Conservation (phyloP, 2,113 vertebrate genomes). For the Mus pahari region DNA sequence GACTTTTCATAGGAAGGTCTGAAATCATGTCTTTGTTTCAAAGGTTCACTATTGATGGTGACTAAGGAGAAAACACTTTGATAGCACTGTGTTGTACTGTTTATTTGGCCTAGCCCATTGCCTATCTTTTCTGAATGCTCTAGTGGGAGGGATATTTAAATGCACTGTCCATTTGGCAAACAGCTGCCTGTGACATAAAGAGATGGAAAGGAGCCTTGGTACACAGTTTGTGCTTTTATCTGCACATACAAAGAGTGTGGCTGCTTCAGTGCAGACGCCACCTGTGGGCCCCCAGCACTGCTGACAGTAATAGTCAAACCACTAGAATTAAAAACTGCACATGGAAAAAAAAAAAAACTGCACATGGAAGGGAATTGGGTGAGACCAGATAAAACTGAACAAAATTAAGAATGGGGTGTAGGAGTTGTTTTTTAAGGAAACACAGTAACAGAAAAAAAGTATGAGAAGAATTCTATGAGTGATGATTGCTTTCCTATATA, state of each 20-base stretch:
- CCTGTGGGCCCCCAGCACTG: slow-evolving; percentile 62
- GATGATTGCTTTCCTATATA: slow-evolving; percentile 6
- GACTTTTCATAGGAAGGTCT: slow-evolving; percentile 55
- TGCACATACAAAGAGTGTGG: not conserved
- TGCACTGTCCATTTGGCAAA: slow-evolving; percentile 43
- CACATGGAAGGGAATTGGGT: not conserved
- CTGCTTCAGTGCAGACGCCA: slow-evolving; percentile 39
- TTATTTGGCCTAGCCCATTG: slow-evolving; percentile 14
- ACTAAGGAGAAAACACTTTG: slow-evolving; percentile 65
- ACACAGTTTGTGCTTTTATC: slow-evolving; percentile 19
- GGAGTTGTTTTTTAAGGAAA: slow-evolving; percentile 6
- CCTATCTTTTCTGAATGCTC: slow-evolving; percentile 4
- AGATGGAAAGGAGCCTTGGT: slow-evolving; percentile 35
- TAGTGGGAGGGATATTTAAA: slow-evolving; percentile 48
- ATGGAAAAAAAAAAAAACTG: slow-evolving; percentile 42
- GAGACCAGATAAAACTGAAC: not conserved
- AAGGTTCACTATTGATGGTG: slow-evolving; percentile 60
- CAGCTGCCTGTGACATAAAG: slow-evolving; percentile 44
- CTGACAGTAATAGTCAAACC: not conserved
- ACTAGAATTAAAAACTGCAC: slow-evolving; percentile 21
- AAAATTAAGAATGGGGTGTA: slow-evolving; percentile 41
- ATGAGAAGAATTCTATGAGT: slow-evolving; percentile 25
- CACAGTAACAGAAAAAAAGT: slow-evolving; percentile 1
- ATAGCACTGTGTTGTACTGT: not conserved
- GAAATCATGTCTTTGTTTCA: slow-evolving; percentile 76